These are phyloP conservation scores for Helleia helle DNA, from an alignment of 2,888 invertebrate species.

Conservation along the genomic window DNA sequence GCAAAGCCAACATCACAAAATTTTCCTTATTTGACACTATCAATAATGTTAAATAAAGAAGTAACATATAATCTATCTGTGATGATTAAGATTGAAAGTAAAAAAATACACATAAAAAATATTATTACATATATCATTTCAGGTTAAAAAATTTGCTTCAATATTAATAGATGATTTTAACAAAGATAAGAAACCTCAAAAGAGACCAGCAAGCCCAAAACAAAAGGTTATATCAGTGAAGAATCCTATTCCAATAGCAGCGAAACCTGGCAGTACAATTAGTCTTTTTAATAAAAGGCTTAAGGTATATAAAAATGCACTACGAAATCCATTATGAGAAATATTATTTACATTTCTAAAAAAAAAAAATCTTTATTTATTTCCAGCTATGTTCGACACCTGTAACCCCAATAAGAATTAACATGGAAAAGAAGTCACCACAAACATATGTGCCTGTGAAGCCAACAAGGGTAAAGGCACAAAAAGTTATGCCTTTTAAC, in stretches of 20 bases:
- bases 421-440: constrained; percentile 29
- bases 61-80: no score
- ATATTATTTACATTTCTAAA: constrained; percentile 1
- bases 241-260: constrained; percentile 38
- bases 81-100: background rate
- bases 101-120: no score
- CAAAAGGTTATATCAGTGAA: constrained; percentile 27
- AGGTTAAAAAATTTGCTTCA: constrained; percentile 67
- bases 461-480: constrained; percentile 30
- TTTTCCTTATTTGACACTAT: no score
- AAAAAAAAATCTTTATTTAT: constrained; percentile 22
- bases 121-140: constrained; percentile 4
- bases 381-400: constrained; percentile 28
- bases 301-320: constrained; percentile 31
- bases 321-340: background rate
- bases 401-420: constrained; percentile 30
- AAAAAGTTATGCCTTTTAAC: constrained; percentile 48
- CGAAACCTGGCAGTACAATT: constrained; percentile 29
- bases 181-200: constrained; percentile 42
- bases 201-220: constrained; percentile 48
- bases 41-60: no score
- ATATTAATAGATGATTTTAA: constrained; percentile 42
- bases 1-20: no score
- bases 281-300: constrained; percentile 39
- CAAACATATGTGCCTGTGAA: constrained; percentile 27